These are phyloP conservation scores for Euwallacea fornicatus DNA, from an alignment of 1,140 invertebrate species.

Conservation along the genomic window DNA sequence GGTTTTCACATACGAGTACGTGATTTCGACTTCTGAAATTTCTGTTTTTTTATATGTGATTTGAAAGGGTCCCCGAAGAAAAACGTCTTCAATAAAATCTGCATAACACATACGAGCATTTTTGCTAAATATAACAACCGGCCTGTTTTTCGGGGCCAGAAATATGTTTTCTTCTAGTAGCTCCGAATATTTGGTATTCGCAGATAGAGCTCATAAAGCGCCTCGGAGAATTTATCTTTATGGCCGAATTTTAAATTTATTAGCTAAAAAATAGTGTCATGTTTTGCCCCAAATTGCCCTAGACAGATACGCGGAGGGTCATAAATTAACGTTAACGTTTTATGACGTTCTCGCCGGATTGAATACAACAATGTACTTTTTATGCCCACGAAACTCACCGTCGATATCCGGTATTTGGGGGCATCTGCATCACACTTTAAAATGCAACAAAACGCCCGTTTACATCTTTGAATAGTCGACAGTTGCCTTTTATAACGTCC, in stretches of 20 bases:
- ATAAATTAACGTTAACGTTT: no score
- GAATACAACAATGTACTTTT: no score
- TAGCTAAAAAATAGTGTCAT: neutral
- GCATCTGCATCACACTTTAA: conserved; percentile 19
- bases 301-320: no score
- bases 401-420: neutral
- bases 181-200: neutral
- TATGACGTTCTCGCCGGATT: no score
- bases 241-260: conserved; percentile 3
- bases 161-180: neutral
- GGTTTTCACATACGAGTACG: no score
- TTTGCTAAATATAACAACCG: conserved; percentile 1
- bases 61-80: neutral
- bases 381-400: neutral
- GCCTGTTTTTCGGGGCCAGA: neutral
- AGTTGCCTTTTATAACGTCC: conserved; percentile 10
- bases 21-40: neutral
- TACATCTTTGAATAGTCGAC: conserved; percentile 21
- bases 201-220: neutral
- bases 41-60: neutral
- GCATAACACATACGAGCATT: conserved; percentile 1
- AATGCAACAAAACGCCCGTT: conserved; percentile 23
- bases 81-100: neutral
- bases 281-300: no score
- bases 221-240: neutral